Evolutionary conservation across 1,140 invertebrate genomes (phyloP), one percentile per base, ranked within the genome.

Genomic region (Drosophila parabipectinata): DNA sequence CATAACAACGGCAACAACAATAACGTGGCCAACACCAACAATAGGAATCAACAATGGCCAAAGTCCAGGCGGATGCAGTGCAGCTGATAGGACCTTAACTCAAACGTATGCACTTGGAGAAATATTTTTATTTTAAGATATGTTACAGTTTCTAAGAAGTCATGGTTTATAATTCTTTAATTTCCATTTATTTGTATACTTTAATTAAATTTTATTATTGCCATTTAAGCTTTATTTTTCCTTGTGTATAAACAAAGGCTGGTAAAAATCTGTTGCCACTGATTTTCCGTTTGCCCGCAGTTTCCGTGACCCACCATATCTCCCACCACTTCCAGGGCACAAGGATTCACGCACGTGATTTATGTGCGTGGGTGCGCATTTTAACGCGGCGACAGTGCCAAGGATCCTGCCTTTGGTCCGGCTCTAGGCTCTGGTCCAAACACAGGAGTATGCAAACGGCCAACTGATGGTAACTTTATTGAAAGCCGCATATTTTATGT

Each of bases 401-500:
- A 55, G 72, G 28, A 76, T 45, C 18, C 72, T 48, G 34, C 39
- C 30, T 21, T 37, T 24, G 37, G 28, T 32, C 44, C 66, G 32
- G 39, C 9, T 26, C 2, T 26, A 18, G 51, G 37, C 15, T 26
- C 59, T 32, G 24, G 47, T 15, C 68, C 57, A 68, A 62, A 52
- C 44, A 50, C 52, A 57, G 52, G 26, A 37, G 34, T 53, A 63
- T 28, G 60, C 60, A 50, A 44, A 60, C 64, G 51, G 57, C 76
- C 63, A 59, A 54, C 55, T 76, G 51, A 55, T 75, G 74, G 66
- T 77, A 81, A 87, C 82, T 85, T 85, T 85, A 85, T 85, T 85
- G 82, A 85, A 75, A 85, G 81, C 74, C 82, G 78, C 82, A 85
- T 85, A 85, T 87, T 87, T 87, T 81, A 85, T 84, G 82, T 82